phyloP scores from a whole-genome alignment of 2,888 invertebrate species.

The Phaonia tiefii region DNA sequence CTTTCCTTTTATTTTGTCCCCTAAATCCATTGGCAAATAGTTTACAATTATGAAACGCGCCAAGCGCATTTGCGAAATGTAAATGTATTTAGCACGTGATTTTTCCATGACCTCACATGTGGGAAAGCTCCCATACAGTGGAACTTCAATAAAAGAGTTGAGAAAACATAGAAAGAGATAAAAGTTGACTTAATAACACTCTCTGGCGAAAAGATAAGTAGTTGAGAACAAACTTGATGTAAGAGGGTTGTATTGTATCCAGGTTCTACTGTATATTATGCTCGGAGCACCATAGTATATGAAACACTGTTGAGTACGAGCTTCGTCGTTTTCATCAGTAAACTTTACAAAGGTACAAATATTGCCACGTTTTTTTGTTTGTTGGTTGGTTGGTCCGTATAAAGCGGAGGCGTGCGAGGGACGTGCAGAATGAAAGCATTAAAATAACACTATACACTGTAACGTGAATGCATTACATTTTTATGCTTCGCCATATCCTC shows the following conservation, averaged over 20 bases:
- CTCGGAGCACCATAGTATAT: too few relatives aligned
- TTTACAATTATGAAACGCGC: constrained; percentile 3
- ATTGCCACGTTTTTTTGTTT: constrained; percentile 29
- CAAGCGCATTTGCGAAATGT: constrained; percentile 21
- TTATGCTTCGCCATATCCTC: neutral
- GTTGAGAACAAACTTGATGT: too few relatives aligned
- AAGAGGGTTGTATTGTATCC: too few relatives aligned
- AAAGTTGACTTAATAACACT: neutral
- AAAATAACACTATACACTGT: constrained; percentile 33
- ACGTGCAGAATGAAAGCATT: too few relatives aligned
- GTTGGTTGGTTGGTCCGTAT: too few relatives aligned
- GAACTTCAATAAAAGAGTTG: constrained; percentile 21
- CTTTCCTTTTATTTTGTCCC: neutral
- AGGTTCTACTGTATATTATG: constrained; percentile 3
- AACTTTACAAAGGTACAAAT: too few relatives aligned
- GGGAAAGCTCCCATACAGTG: constrained; percentile 4
- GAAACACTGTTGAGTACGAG: too few relatives aligned
- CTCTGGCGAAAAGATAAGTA: neutral
- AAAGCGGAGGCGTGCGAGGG: neutral
- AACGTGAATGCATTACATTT: constrained; percentile 3
- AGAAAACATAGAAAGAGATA: too few relatives aligned
- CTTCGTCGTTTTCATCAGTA: neutral
- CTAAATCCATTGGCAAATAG: constrained; percentile 6
- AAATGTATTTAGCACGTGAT: constrained; percentile 6
- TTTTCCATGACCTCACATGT: neutral